Conservation (phyloP, 2,797 vertebrate species). For the Sebastes oblongus region DNA sequence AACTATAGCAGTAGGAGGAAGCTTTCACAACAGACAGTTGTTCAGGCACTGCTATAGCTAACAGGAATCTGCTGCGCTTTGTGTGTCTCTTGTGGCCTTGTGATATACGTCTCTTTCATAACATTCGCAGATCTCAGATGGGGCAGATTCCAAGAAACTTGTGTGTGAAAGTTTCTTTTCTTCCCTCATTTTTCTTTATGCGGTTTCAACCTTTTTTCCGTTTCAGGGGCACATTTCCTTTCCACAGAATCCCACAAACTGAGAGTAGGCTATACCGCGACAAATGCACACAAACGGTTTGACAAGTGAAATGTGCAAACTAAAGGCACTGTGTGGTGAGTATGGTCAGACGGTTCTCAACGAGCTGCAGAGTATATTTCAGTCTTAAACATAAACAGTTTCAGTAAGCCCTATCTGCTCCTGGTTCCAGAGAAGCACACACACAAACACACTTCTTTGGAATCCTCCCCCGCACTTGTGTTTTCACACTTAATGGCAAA, state of each 20-base stretch:
- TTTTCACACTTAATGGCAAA: conserved; percentile 77
- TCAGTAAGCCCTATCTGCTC: conserved; percentile 48
- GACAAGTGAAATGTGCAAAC: neutral
- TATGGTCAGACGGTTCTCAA: conserved; percentile 10
- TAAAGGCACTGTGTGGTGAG: neutral
- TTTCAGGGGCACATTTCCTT: conserved; percentile 7
- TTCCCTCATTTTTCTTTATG: conserved; percentile 35
- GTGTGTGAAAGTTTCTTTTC: conserved; percentile 44
- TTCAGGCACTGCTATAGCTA: conserved; percentile 18
- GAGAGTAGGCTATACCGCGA: neutral
- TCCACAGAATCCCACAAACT: conserved; percentile 13
- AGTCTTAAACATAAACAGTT: conserved; percentile 39
- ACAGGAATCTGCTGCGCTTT: conserved; percentile 56
- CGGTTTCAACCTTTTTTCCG: conserved; percentile 11
- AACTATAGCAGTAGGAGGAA: conserved; percentile 55
- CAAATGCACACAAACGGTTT: neutral
- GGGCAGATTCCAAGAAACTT: conserved; percentile 60
- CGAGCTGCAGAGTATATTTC: conserved; percentile 11
- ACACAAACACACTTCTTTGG: conserved; percentile 64
- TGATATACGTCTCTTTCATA: conserved; percentile 33
- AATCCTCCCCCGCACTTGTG: conserved; percentile 73
- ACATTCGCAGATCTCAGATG: conserved; percentile 41
- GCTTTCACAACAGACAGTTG: conserved; percentile 61
- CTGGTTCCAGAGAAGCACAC: conserved; percentile 64
- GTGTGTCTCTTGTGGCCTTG: conserved; percentile 11